Base-by-base conservation (phyloP, 2,888 invertebrate species). In the Pachycephus smyrnensis region DNA sequence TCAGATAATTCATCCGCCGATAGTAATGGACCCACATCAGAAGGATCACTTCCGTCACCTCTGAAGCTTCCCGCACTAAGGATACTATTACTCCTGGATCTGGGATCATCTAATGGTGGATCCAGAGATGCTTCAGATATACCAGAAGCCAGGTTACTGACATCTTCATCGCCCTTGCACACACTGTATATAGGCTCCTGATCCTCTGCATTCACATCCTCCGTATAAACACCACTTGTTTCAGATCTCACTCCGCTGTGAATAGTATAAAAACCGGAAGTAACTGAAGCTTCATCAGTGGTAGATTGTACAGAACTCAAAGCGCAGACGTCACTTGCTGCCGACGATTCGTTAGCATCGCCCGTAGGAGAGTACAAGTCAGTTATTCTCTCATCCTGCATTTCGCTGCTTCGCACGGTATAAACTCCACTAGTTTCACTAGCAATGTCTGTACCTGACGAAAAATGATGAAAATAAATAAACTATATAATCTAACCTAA, bases 11-110 rank as follows among this genome's bases (percentile, higher is more conserved):
- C 97, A 88, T 96, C 96, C 11, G 97, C 97, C 55, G 96, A 96
- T 12, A 97, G 93, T 78, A 96, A 92, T 33, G 95, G 94, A 82
- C 95, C 96, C 85, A 95, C 95, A 88, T 96, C 96, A 1, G 97
- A 96, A 4, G 97, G 97, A 91, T 97, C 97, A 88, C 97, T 97
- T n/a, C 97, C 97, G 87, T 97, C 97, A 4, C 97, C 97, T 75
- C 96, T 95, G 90, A 97, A 97, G 75, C 97, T 97, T 33, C 94
- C 94, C n/a, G 95, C 95, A 90, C 97, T 97, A 1, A 96, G 94
- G 85, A 96, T 95, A 2, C 97, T 97, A 88, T 96, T 96, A 69
- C 96, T 95, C 4, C 91, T 85, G 0, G 91, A 91, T 55, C 91
- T 83, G 1, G 87, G 79, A 37, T 90, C 89, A 32, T 78, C 78